A percentile compares a stretch with the other conserved stretches of the same genome.
Conservation (phyloP, 2,113 vertebrate genomes). For the Lepisosteus oculatus region DNA sequence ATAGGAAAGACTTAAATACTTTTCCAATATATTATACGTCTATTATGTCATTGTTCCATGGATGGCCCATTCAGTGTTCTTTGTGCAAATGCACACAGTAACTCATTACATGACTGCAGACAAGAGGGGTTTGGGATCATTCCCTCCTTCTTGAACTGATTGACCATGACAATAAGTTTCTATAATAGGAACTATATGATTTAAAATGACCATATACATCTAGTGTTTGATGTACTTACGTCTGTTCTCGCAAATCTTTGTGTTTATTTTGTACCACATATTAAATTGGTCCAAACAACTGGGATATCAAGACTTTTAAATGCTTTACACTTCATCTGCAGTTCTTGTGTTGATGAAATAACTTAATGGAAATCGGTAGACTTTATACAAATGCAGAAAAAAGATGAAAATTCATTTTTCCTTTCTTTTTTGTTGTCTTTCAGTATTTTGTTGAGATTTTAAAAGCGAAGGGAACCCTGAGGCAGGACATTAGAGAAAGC, state of each 20-base stretch:
- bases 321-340: slow-evolving; percentile 29
- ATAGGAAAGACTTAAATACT: no score
- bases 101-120: no score
- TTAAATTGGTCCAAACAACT: slow-evolving; percentile 50
- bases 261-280: slow-evolving; percentile 25
- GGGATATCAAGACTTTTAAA: slow-evolving; percentile 42
- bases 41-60: no score
- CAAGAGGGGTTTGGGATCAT: no score
- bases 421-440: slow-evolving; percentile 38
- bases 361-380: slow-evolving; percentile 17
- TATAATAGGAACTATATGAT: background rate
- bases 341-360: slow-evolving; percentile 22
- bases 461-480: slow-evolving; percentile 86
- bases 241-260: slow-evolving; percentile 16
- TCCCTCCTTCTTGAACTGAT: no score
- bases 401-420: slow-evolving; percentile 38
- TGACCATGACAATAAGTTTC: no score
- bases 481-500: slow-evolving; percentile 68
- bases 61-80: no score
- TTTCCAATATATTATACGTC: no score
- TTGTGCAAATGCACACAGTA: no score
- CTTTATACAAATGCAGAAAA: slow-evolving; percentile 27
- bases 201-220: no score
- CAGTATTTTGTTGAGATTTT: slow-evolving; percentile 87
- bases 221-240: background rate